These are phyloP conservation scores for Linyphia triangularis DNA, from an alignment of 2,888 invertebrate species.

Conservation along the genomic window DNA sequence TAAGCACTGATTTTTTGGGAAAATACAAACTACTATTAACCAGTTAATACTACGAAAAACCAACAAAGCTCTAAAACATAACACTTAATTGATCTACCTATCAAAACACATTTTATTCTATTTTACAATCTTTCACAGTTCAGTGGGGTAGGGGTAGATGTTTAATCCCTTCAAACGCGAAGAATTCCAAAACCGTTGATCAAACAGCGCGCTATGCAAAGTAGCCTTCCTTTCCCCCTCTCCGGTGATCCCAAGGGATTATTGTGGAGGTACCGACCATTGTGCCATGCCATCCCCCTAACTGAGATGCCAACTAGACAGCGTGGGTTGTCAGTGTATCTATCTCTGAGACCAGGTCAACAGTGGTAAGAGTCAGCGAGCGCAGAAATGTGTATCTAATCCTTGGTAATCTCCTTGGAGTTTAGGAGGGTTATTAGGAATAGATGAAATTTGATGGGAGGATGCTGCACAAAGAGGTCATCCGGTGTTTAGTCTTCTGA, in stretches of 20 bases:
- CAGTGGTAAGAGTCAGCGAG: conserved; percentile 32
- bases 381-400: conserved; percentile 13
- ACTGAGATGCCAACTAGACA: background rate
- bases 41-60: too few relatives aligned
- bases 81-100: too few relatives aligned
- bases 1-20: too few relatives aligned
- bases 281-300: background rate
- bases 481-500: background rate
- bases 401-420: conserved; percentile 14
- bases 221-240: conserved; percentile 28
- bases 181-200: conserved; percentile 42
- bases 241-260: conserved; percentile 20
- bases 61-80: too few relatives aligned
- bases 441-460: conserved; percentile 58
- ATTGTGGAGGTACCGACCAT: background rate
- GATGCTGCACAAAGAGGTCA: background rate
- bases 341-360: background rate
- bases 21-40: too few relatives aligned
- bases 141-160: background rate
- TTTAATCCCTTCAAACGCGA: conserved; percentile 50
- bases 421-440: conserved; percentile 26
- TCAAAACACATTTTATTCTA: background rate
- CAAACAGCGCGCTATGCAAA: conserved; percentile 64
- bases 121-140: background rate
- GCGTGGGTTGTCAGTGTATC: background rate